phyloP scores from a whole-genome alignment of 2,888 invertebrate genomes.

The Trichogramma evanescens region DNA sequence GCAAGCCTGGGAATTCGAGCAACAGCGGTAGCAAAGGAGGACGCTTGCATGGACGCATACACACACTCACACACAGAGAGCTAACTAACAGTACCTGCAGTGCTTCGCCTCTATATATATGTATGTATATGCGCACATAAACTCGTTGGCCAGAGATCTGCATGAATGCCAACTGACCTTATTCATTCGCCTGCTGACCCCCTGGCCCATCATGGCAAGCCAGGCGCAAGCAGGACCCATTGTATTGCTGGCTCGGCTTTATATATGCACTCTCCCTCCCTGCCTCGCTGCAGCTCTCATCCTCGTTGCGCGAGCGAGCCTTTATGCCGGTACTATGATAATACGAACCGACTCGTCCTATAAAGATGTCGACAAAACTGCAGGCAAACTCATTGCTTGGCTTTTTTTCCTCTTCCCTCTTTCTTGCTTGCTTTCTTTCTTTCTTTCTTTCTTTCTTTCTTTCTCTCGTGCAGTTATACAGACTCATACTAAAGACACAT shows the following conservation, averaged over 20 bases:
- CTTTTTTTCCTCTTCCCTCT: too few species aligned
- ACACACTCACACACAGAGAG: constrained; percentile 26
- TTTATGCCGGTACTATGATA: not conserved
- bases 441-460: too few species aligned
- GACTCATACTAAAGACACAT: too few species aligned
- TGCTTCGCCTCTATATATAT: constrained; percentile 6
- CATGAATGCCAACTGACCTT: constrained; percentile 22
- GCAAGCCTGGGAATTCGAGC: constrained; percentile 28
- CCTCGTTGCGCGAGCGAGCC: not conserved
- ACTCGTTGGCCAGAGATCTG: not conserved
- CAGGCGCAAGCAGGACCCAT: not conserved
- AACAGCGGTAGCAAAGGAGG: constrained; percentile 13
- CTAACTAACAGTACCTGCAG: constrained; percentile 30
- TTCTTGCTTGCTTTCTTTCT: too few species aligned
- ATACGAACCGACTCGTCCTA: not conserved
- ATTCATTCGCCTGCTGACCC: constrained; percentile 26
- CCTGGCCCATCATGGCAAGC: constrained; percentile 19
- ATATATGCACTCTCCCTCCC: not conserved
- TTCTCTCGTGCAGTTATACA: too few species aligned
- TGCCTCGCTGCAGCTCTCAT: not conserved
- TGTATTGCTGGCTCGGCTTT: too few species aligned
- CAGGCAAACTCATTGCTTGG: too few species aligned
- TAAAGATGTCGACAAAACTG: constrained; percentile 4
- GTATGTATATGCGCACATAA: not conserved
- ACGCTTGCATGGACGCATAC: constrained; percentile 13